Evolutionary conservation across 2,113 vertebrate species (phyloP), one percentile per base, ranked within the genome.

Genomic region (Sciurus niger): DNA sequence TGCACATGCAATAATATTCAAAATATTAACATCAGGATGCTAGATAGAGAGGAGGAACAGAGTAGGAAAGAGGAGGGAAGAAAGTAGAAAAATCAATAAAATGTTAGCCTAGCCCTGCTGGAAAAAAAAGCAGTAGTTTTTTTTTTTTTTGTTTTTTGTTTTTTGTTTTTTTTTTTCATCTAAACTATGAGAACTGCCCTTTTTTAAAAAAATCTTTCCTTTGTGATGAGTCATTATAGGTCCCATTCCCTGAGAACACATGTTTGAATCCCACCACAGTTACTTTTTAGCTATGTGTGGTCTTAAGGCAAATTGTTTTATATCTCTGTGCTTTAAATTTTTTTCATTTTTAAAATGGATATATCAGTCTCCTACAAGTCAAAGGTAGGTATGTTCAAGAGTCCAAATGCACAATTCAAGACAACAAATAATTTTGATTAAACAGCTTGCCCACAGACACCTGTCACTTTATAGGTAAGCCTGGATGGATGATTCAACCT

Each of bases 21-120:
- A 95, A 97, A 82, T 85, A 90, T 48, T 93, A 83, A 86, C 58
- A 60, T 37, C n/a, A 92, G 83, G 80, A 94, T 86, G 83, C 22
- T 40, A 74, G 67, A 12, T 18, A 16, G 40, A 40, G 18, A 22
- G 4, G n/a, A 20, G 22, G 3, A 17, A 6, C 7, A 7, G 11
- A 20, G 4, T 4, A 16, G 25, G 1, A 20, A 1, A 53, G 40
- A 53, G 8, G 40, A 12, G 6, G 13, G 13, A 2, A 55, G 53
- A 72, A 8, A n/a, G 90, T 34, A n/a, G 3, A 18, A 89, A 89
- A 78, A 78, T 55, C 63, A 90, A 70, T 32, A 65, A 89, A 78
- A 93, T 22, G 24, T 60, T 90, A 90, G 46, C 40, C 40, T 34
- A 46, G 68, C 12, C 28, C 11, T 74, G 74, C 37, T 40, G 86